Conservation (phyloP, 2,888 invertebrate genomes). For the Spodoptera exigua region DNA sequence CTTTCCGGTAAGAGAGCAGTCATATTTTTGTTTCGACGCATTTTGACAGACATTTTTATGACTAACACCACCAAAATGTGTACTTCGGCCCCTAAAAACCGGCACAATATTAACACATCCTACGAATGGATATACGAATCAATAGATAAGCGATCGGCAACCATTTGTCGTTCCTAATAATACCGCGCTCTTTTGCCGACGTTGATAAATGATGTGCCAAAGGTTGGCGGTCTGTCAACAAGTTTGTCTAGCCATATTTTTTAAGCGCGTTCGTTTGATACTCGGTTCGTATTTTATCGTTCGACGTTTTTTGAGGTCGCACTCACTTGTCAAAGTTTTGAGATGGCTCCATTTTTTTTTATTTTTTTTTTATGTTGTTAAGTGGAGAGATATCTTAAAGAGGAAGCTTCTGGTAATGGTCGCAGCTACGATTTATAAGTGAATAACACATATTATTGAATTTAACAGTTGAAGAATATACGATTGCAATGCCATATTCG, state of each 20-base stretch:
- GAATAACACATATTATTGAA: too few species aligned
- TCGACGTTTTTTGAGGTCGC: slow-evolving; percentile 43
- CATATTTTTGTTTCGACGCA: too few species aligned
- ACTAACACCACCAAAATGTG: neutral
- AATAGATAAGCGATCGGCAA: slow-evolving; percentile 74
- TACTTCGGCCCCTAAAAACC: slow-evolving; percentile 48
- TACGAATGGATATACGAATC: slow-evolving; percentile 65
- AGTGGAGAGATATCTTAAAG: too few species aligned
- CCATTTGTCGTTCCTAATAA: slow-evolving; percentile 78
- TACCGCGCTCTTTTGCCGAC: slow-evolving; percentile 63
- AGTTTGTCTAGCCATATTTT: slow-evolving; percentile 68
- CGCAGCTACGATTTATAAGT: too few species aligned
- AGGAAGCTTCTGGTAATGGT: too few species aligned
- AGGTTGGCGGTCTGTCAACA: slow-evolving; percentile 71
- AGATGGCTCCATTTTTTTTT: slow-evolving; percentile 18
- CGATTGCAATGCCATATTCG: too few species aligned
- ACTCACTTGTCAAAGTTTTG: slow-evolving; percentile 22
- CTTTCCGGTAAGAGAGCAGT: too few species aligned
- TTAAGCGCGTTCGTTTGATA: slow-evolving; percentile 45
- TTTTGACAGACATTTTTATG: too few species aligned
- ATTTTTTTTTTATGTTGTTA: neutral
- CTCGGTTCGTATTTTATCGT: slow-evolving; percentile 21
- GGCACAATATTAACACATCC: slow-evolving; percentile 64
- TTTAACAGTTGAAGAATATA: too few species aligned
- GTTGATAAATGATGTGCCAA: slow-evolving; percentile 70